These are phyloP conservation scores for Hirtodrosophila trivittata DNA, from an alignment of 2,888 invertebrate species.

Conservation along the genomic window DNA sequence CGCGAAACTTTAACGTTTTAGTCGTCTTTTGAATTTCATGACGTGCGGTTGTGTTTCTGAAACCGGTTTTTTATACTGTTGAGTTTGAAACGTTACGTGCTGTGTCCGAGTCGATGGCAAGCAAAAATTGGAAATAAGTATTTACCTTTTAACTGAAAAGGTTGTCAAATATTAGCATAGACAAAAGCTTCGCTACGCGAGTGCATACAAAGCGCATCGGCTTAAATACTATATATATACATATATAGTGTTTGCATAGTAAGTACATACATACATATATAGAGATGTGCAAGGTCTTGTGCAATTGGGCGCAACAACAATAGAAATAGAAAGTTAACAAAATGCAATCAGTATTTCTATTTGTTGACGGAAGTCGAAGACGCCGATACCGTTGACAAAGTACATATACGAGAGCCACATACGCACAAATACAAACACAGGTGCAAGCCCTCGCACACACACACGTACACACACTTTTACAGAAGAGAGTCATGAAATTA, in stretches of 20 bases:
- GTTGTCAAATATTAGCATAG: slow-evolving; percentile 55
- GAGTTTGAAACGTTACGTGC: slow-evolving; percentile 49
- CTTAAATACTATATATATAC: background rate
- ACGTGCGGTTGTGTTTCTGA: slow-evolving; percentile 59
- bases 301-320: slow-evolving; percentile 45
- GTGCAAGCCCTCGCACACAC: background rate
- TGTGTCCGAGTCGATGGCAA: slow-evolving; percentile 10
- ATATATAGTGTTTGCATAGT: slow-evolving; percentile 11
- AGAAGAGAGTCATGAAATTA: slow-evolving; percentile 4
- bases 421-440: slow-evolving; percentile 5
- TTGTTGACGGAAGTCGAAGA: slow-evolving; percentile 72
- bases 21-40: slow-evolving; percentile 70
- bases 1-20: slow-evolving; percentile 51
- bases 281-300: slow-evolving; percentile 36
- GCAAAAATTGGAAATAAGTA: slow-evolving; percentile 12
- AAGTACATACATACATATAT: slow-evolving; percentile 22
- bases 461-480: background rate
- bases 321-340: slow-evolving; percentile 69
- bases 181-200: slow-evolving; percentile 25
- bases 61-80: slow-evolving; percentile 57
- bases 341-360: slow-evolving; percentile 51
- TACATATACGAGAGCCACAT: slow-evolving; percentile 24
- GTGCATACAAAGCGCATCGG: slow-evolving; percentile 55
- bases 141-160: slow-evolving; percentile 51
- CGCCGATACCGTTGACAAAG: slow-evolving; percentile 38